These are phyloP conservation scores for Dolomedes plantarius DNA, from an alignment of 2,888 invertebrate genomes.

Conservation along the genomic window DNA sequence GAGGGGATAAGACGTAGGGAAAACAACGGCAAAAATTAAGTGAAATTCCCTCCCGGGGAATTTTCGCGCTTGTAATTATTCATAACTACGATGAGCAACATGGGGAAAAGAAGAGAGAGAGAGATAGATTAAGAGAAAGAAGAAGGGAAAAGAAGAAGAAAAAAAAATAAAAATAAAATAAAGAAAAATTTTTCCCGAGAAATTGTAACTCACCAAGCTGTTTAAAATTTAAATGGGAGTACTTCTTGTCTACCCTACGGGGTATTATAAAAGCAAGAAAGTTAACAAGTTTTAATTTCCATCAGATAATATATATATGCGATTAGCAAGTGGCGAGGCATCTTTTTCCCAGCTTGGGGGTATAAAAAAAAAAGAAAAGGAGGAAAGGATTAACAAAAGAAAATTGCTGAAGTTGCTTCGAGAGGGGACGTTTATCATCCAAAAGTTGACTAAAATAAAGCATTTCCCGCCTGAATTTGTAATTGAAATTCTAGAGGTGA, in stretches of 20 bases:
- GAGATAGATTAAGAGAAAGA: neutral
- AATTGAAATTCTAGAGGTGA: conserved; percentile 51
- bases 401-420: conserved; percentile 40
- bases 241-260: conserved; percentile 25
- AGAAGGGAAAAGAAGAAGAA: neutral
- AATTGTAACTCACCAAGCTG: conserved; percentile 38
- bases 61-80: conserved; percentile 61
- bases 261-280: conserved; percentile 52
- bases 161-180: conserved; percentile 4
- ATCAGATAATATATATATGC: conserved; percentile 46
- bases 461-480: conserved; percentile 19
- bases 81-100: conserved; percentile 50
- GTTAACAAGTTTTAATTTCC: conserved; percentile 70
- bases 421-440: conserved; percentile 11
- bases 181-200: neutral
- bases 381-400: conserved; percentile 29
- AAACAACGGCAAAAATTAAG: conserved; percentile 49
- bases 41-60: conserved; percentile 39
- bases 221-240: conserved; percentile 67
- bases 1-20: conserved; percentile 10
- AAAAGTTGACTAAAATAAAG: neutral
- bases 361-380: neutral
- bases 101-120: conserved; percentile 16
- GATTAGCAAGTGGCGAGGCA: conserved; percentile 40
- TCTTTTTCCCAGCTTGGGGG: neutral